These are phyloP conservation scores for Lamellibrachia columna DNA, from an alignment of 2,888 invertebrate species.

Conservation along the genomic window DNA sequence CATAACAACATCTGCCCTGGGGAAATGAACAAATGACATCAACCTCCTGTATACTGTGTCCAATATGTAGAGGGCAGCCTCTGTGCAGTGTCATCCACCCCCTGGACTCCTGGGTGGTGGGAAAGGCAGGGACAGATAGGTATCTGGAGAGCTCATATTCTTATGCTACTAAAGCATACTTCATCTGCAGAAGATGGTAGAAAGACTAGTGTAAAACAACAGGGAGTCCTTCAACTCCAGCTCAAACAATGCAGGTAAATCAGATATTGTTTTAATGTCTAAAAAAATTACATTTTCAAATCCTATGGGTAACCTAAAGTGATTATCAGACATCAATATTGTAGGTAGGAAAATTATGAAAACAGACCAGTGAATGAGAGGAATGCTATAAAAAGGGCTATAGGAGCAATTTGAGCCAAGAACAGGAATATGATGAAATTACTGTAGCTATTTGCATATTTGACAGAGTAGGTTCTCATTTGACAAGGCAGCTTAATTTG, in stretches of 20 bases:
- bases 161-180: neutral
- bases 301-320: too few species aligned
- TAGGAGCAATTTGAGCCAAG: too few species aligned
- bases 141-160: neutral
- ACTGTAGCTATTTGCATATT: too few species aligned
- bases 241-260: neutral
- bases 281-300: too few species aligned
- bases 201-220: neutral
- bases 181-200: neutral
- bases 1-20: neutral
- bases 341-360: too few species aligned
- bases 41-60: neutral
- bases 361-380: too few species aligned
- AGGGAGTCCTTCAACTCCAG: neutral
- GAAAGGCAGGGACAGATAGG: neutral
- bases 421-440: too few species aligned
- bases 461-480: too few species aligned
- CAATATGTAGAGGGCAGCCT: neutral
- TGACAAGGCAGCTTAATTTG: too few species aligned
- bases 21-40: neutral
- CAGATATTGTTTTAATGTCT: too few species aligned
- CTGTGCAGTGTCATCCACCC: neutral
- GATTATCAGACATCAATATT: too few species aligned
- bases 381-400: too few species aligned
- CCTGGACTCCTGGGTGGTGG: neutral